Evolutionary conservation across 2,113 vertebrate species (phyloP).

Genomic region (Aepyceros melampus): DNA sequence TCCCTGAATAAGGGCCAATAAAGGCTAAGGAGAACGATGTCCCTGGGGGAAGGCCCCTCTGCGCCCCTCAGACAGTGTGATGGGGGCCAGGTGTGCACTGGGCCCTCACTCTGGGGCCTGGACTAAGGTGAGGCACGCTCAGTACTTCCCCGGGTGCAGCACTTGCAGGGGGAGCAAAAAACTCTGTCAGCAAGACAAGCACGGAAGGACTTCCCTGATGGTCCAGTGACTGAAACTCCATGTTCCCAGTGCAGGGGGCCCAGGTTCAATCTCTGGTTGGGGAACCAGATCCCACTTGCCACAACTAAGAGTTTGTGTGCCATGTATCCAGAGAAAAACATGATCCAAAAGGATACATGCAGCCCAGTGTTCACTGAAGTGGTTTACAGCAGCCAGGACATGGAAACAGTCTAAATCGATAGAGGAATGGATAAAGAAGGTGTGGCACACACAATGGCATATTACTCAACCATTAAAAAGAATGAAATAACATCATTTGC

Average conservation of each 20-base stretch:
- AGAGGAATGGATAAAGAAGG: neutral
- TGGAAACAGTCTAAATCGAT: neutral
- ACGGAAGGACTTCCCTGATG: neutral
- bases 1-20: neutral
- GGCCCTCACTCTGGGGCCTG: neutral
- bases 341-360: neutral
- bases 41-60: neutral
- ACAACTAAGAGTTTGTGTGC: neutral
- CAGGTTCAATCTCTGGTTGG: rapidly evolving
- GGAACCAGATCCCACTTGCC: neutral
- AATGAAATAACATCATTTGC: neutral
- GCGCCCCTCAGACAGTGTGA: neutral
- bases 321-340: neutral
- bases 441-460: neutral
- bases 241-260: neutral
- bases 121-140: neutral
- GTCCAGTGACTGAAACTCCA: neutral
- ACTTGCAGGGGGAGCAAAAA: neutral
- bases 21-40: neutral
- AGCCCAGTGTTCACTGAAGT: neutral
- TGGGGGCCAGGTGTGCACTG: neutral
- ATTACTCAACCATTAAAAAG: neutral
- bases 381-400: neutral
- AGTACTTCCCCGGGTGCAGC: neutral
- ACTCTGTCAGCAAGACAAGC: neutral